Evolutionary conservation across 2,797 vertebrate species (phyloP).

Genomic region (Labeo calbasu): DNA sequence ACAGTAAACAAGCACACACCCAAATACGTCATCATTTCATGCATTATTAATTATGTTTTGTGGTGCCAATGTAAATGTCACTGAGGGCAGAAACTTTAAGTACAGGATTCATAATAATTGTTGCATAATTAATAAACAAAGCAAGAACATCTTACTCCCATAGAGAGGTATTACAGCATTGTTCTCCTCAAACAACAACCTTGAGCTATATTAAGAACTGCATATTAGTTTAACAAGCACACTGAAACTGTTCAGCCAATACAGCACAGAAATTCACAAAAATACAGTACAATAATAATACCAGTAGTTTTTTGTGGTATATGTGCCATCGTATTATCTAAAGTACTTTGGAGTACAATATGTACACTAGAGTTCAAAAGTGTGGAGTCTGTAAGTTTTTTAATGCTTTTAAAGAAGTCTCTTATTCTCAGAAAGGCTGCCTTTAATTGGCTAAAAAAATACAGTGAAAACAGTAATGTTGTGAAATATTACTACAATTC

Average conservation of each 20-base stretch:
- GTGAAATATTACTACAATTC: neutral
- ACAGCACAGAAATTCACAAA: neutral
- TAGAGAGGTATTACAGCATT: neutral
- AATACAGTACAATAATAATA: neutral
- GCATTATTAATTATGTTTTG: constrained; percentile 17
- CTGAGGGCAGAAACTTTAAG: constrained; percentile 8
- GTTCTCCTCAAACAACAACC: neutral
- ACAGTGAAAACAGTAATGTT: neutral
- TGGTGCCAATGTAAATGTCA: constrained; percentile 11
- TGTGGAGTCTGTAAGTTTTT: neutral
- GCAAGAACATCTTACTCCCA: neutral
- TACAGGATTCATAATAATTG: constrained; percentile 31
- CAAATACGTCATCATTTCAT: neutral
- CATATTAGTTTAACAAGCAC: neutral
- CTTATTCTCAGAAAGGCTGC: no score
- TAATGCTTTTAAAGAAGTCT: neutral
- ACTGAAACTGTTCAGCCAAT: neutral
- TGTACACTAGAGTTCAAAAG: neutral
- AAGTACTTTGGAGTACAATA: no score
- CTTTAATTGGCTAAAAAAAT: no score
- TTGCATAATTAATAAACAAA: constrained; percentile 41
- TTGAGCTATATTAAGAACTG: constrained; percentile 5
- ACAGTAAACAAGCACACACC: constrained; percentile 39
- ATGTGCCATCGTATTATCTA: neutral
- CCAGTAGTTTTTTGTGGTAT: neutral